These are phyloP conservation scores for Chionis minor DNA, from an alignment of 2,113 vertebrate species.

Conservation along the genomic window DNA sequence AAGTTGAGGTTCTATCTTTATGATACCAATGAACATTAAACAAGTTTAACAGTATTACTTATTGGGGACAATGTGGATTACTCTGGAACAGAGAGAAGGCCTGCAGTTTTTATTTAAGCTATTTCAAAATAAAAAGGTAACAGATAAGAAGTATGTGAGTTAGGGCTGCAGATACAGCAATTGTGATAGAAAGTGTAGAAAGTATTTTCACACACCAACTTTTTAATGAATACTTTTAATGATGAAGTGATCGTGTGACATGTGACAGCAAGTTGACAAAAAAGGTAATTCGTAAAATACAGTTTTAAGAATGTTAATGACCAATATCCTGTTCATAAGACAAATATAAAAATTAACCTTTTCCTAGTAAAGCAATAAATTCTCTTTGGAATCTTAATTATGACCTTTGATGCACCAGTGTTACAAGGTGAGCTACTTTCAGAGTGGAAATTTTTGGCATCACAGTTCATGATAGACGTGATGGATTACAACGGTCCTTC, in stretches of 20 bases:
- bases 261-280: background rate
- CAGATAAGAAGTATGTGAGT: background rate
- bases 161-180: background rate
- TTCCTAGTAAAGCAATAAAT: background rate
- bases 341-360: background rate
- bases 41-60: background rate
- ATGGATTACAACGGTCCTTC: background rate
- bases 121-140: background rate
- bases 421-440: background rate
- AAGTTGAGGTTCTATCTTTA: background rate
- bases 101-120: background rate
- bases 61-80: background rate
- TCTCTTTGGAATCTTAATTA: background rate
- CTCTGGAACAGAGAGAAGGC: background rate
- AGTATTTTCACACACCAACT: background rate
- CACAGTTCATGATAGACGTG: background rate
- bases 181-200: background rate
- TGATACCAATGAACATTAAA: background rate
- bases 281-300: background rate
- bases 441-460: background rate
- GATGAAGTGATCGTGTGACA: background rate
- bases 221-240: background rate
- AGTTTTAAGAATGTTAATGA: background rate
- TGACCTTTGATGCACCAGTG: background rate
- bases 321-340: background rate